Evolutionary conservation across 2,888 invertebrate species (phyloP).

Genomic region (Leptogaster cylindrica): DNA sequence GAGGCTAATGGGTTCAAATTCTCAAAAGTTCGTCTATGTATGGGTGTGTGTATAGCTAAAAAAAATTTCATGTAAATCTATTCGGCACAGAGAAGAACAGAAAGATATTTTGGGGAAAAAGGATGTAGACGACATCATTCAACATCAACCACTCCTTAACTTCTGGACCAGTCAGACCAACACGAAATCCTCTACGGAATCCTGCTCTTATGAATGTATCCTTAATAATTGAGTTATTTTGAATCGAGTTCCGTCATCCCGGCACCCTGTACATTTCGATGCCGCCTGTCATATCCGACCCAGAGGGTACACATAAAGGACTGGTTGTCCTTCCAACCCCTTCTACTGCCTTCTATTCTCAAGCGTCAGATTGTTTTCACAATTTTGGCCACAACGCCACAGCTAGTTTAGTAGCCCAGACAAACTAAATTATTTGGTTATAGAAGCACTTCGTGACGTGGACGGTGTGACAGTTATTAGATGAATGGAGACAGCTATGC

Average conservation of each 20-base stretch:
- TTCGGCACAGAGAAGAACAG: background rate
- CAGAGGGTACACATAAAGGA: background rate
- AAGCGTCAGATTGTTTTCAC: constrained; percentile 11
- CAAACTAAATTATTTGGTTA: constrained; percentile 16
- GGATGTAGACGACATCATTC: background rate
- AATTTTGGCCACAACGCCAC: constrained; percentile 8
- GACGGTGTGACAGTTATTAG: too few relatives aligned
- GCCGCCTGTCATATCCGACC: background rate
- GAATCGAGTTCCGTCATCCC: background rate
- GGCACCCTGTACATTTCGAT: background rate
- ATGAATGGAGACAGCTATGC: background rate
- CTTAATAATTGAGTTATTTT: constrained; percentile 21
- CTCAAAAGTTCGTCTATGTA: too few relatives aligned
- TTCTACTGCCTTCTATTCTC: constrained; percentile 1
- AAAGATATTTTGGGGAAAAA: constrained; percentile 2
- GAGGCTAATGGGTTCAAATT: too few relatives aligned
- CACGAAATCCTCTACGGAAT: background rate
- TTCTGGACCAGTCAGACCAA: background rate
- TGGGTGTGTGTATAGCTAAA: too few relatives aligned
- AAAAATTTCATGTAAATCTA: too few relatives aligned
- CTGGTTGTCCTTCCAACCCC: background rate
- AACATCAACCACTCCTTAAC: background rate
- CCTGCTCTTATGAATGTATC: constrained; percentile 8
- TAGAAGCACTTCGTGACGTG: background rate
- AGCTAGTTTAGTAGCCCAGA: constrained; percentile 15